Percentiles rank a stretch among this genome's conserved stretches.
Conservation (phyloP, 1,140 invertebrate genomes). For the Nixonia krombeini region DNA sequence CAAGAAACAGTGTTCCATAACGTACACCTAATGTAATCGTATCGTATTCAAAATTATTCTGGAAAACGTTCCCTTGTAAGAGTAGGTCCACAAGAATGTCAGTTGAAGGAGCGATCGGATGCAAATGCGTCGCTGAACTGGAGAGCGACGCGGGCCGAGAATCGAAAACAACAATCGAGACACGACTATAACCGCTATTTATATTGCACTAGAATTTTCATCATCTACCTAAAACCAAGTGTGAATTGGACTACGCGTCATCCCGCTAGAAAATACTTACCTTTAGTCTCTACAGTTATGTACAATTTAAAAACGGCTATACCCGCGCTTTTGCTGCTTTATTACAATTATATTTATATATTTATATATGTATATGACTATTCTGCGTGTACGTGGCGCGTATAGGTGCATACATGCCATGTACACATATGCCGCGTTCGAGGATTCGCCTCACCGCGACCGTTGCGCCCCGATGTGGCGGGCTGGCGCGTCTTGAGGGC, state of each 20-base stretch:
- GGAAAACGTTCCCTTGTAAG: too few species aligned
- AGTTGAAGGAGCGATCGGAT: neutral
- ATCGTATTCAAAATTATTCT: too few species aligned
- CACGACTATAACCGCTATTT: constrained; percentile 62
- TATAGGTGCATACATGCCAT: constrained; percentile 18
- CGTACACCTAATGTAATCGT: too few species aligned
- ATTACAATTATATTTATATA: constrained; percentile 48
- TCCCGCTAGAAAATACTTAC: constrained; percentile 69
- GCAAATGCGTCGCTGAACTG: too few species aligned
- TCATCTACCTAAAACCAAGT: constrained; percentile 53
- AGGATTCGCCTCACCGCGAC: constrained; percentile 12
- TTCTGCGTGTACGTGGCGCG: constrained; percentile 38
- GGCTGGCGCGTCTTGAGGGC: neutral
- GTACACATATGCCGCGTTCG: constrained; percentile 21
- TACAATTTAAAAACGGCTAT: constrained; percentile 69
- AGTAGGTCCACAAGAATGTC: neutral
- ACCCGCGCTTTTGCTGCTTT: constrained; percentile 44
- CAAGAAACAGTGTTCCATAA: too few species aligned
- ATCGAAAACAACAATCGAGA: constrained; percentile 54
- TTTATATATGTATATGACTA: constrained; percentile 48
- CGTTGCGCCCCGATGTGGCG: constrained; percentile 2
- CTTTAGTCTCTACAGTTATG: constrained; percentile 58
- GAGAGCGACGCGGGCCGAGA: too few species aligned
- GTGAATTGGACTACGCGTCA: constrained; percentile 58
- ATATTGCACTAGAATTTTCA: constrained; percentile 68